Conservation (phyloP, 2,888 invertebrate genomes). For the Ctenicera cuprea region DNA sequence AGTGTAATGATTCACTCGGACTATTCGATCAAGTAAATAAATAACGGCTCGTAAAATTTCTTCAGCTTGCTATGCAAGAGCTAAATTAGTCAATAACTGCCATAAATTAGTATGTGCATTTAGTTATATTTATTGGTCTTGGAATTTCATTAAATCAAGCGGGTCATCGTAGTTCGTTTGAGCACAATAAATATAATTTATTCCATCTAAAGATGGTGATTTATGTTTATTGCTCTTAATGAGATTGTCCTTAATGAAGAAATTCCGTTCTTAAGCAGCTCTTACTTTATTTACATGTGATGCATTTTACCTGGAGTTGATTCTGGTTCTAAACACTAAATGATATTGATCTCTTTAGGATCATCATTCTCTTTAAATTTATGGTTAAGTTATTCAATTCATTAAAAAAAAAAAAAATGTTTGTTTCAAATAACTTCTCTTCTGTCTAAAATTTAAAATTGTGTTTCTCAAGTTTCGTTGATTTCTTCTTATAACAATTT, state of each 20-base stretch:
- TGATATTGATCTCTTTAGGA: no score
- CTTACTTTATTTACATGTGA: background rate
- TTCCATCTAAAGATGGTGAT: conserved; percentile 34
- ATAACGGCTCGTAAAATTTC: background rate
- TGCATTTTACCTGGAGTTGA: background rate
- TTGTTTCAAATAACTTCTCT: background rate
- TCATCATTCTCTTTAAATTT: background rate
- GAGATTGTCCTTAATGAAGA: conserved; percentile 30
- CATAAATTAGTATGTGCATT: conserved; percentile 16
- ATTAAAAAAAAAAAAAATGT: no score
- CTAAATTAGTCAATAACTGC: conserved; percentile 8
- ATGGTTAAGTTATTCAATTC: background rate
- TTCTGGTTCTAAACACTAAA: background rate
- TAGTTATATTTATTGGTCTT: conserved; percentile 11
- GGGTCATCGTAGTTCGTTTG: conserved; percentile 37
- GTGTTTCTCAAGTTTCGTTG: no score
- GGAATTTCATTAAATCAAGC: conserved; percentile 36
- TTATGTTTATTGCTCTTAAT: conserved; percentile 38
- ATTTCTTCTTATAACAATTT: background rate
- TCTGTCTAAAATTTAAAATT: no score
- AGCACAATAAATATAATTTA: conserved; percentile 33
- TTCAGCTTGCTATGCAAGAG: background rate
- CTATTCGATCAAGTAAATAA: background rate
- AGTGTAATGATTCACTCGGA: no score
- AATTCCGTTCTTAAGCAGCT: conserved; percentile 36